Conservation (phyloP, 2,888 invertebrate species). For the Poecilobothrus nobilitatus region DNA sequence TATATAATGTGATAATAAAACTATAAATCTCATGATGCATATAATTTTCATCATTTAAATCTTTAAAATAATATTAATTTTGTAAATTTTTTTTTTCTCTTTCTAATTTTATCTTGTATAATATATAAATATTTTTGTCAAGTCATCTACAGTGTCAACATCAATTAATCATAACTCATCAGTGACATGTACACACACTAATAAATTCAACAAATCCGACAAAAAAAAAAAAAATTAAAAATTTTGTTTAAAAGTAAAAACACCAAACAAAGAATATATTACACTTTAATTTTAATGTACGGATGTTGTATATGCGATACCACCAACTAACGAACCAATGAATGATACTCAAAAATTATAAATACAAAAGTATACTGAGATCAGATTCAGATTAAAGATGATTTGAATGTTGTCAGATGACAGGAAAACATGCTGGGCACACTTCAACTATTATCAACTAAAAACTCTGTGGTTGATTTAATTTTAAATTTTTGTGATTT, state of each 20-base stretch:
- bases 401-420: background rate
- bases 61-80: background rate
- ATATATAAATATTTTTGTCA: background rate
- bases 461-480: slow-evolving; percentile 1
- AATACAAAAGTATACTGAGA: background rate
- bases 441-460: background rate
- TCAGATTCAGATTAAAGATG: background rate
- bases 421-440: slow-evolving; percentile 6
- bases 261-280: background rate
- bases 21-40: background rate
- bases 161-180: slow-evolving; percentile 6
- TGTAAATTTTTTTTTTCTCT: background rate
- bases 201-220: no score
- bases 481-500: background rate
- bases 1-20: background rate
- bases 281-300: background rate
- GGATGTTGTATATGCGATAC: no score
- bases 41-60: background rate
- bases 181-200: background rate
- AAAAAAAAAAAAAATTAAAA: no score
- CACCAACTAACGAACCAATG: no score
- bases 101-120: background rate
- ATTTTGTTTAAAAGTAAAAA: background rate
- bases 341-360: background rate
- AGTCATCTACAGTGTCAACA: slow-evolving; percentile 2